Base-by-base conservation (phyloP, 2,888 invertebrate genomes). In the Agrenia bidenticulata region DNA sequence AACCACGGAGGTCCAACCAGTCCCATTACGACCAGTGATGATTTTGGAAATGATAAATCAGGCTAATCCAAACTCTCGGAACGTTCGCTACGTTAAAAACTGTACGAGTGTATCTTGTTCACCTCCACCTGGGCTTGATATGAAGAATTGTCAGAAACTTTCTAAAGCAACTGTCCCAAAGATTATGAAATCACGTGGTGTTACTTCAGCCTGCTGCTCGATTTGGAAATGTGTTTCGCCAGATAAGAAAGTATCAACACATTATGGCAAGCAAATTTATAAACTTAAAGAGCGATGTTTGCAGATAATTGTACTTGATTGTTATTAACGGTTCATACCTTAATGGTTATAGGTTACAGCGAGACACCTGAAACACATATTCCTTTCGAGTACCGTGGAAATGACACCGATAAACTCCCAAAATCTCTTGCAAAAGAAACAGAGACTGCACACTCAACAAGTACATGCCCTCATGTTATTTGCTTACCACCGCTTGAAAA, bases 201-300 rank as follows among this genome's bases (percentile, higher is more conserved):
- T 62, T 15, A 42, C 62, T 7, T 26, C 42, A 17, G 24, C 62
- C n/a, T 62, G 62, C 32, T 62, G 62, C 41, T 41, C 42, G 0
- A 17, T 62, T 42, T 62, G 55, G 55, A 24, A 26, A 42, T 62
- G 62, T 15, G 11, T 26, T 2, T 27, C 15, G 13, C n/a, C 23
- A 2, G 55, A 45, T 27, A n/a, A 13, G 13, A 11, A 27, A 27
- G 45, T 41, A 1, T 19, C 11, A 7, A 45, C 26, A 9, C 26
- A 50, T 2, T 59, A 39, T 21, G 32, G 59, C 49, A 45, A 45
- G 49, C 45, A 45, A 19, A n/a, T 17, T n/a, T n/a, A n/a, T n/a
- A n/a, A n/a, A n/a, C n/a, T n/a, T n/a, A n/a, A n/a, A n/a, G n/a
- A n/a, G n/a, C n/a, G n/a, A n/a, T n/a, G n/a, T n/a, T n/a, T n/a